Percentiles rank a stretch among this genome's conserved stretches.
These are phyloP conservation scores for Pachymerium ferrugineum DNA, from an alignment of 2,888 invertebrate species.

Conservation along the genomic window DNA sequence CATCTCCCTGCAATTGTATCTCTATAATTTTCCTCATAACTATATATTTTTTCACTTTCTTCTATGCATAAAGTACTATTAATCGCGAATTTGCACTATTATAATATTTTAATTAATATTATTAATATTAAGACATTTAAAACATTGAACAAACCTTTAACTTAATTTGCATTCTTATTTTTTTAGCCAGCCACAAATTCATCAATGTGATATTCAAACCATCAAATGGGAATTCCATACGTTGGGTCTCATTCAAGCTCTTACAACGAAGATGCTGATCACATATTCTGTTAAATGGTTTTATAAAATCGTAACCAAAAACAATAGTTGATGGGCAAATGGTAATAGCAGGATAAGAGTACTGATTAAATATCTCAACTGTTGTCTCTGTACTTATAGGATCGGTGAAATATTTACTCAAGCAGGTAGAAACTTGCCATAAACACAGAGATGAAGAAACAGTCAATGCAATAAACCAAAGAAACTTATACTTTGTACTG, in stretches of 20 bases:
- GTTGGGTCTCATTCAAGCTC: not conserved
- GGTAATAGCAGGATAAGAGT: not conserved
- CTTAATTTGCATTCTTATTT: too few relatives aligned
- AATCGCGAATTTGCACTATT: too few relatives aligned
- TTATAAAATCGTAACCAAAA: not conserved
- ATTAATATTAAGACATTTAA: too few relatives aligned
- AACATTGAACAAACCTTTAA: too few relatives aligned
- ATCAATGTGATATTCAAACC: not conserved
- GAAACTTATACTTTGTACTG: too few relatives aligned
- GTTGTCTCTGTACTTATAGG: not conserved
- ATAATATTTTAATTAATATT: too few relatives aligned
- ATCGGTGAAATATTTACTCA: not conserved
- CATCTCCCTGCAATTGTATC: not conserved
- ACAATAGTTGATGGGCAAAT: not conserved
- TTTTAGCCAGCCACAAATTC: not conserved
- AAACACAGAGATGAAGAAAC: not conserved
- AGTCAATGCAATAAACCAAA: not conserved
- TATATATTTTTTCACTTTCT: too few relatives aligned
- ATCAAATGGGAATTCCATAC: not conserved
- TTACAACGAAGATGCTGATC: not conserved
- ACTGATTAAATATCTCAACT: not conserved
- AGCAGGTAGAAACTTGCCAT: not conserved
- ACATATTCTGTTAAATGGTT: not conserved
- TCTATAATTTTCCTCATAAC: not conserved
- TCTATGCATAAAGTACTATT: too few relatives aligned